Evolutionary conservation across 2,888 invertebrate species (phyloP), one percentile per base, ranked within the genome.

Genomic region (Cheilosia vulpina): DNA sequence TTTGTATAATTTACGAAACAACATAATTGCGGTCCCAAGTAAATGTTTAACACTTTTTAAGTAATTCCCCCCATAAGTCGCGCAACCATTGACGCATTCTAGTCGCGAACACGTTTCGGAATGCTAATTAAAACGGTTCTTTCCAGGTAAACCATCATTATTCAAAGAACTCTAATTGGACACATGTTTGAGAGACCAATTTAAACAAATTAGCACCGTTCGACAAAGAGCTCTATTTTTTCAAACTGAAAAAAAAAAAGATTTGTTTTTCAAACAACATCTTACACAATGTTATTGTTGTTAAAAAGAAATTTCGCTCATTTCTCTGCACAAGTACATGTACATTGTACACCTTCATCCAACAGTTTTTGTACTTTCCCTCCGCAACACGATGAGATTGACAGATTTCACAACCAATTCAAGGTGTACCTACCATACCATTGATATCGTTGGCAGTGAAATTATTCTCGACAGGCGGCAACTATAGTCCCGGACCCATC

Each of bases 361-460:
- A 47, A 47, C 19, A 66, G 41, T 53, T 43, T 27, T 53, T 13
- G 13, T 41, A 43, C 53, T 63, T 63, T 53, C 41, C 66, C 41
- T 65, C 38, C 1, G 24, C 41, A 19, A 53, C 38, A 53, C 52
- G 19, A 34, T 34, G 17, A 17, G 53, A 17, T 66, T 66, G 27
- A 41, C 13, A 66, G 41, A 2, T 52, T 52, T 38, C 63, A 45
- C 62, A 45, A 60, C 4, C 47, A 45, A 47, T 62, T 38, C 38
- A 38, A 38, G 38, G 38, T 38, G 4, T 17, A 45, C 45, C 21
- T 27, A 24, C n/a, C 7, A 3, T 27, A 24, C n/a, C 7, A 3
- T 47, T 38, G 27, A 41, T 43, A 27, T 24, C 21, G 31, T 50
- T 76, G 68, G 17, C 76, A 60, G 21, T 77, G 53, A 77, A 78